Base-by-base conservation (phyloP, 2,888 invertebrate genomes). In the Spilarctia lutea region DNA sequence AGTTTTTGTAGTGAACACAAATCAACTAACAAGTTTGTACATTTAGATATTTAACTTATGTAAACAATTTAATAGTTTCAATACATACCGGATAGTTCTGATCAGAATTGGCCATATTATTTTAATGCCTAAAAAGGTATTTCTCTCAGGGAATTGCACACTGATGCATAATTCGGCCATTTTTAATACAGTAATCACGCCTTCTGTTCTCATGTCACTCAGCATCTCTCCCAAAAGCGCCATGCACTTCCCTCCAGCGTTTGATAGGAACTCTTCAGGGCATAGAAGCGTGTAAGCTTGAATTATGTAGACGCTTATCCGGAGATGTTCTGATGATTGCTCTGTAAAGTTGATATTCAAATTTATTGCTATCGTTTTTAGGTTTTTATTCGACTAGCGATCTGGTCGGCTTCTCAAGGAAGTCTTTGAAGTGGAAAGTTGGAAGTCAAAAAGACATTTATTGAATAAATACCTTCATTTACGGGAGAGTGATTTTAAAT, bases 231-330 rank as follows among this genome's bases (percentile, higher is more conserved):
- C 97, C 78, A 98, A 96, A 20, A 97, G 96, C 1, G 96, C 95
- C 81, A 98, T 97, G 79, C 99, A 96, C 70, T 96, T 96, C 20
- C 96, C 96, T 0, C 98, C 98, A 77, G 97, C 97, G 16, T 96
- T 97, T 83, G 97, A 95, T 76, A 98, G 96, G 88, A 98, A 98
- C 82, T 97, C 96, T 86, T 98, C 97, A 0, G 98, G 98, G 79
- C 97, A 97, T 20, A 99, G 93, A 27, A 98, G 92, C 0, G 98
- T 96, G 90, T 99, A 98, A 0, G 98, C 98, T 91, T 98, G 97
- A 90, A 98, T 97, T 88, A 99, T 98, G 86, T 97, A 97, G 24
- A 99, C 96, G 80, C 98, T 98, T 76, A 97, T 96, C 78, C 97
- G 96, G 20, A 99, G 95, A 91, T 98, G 97, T 88, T 99, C 99